Conservation (phyloP, 2,113 vertebrate genomes). For the Cryptotis parvus region DNA sequence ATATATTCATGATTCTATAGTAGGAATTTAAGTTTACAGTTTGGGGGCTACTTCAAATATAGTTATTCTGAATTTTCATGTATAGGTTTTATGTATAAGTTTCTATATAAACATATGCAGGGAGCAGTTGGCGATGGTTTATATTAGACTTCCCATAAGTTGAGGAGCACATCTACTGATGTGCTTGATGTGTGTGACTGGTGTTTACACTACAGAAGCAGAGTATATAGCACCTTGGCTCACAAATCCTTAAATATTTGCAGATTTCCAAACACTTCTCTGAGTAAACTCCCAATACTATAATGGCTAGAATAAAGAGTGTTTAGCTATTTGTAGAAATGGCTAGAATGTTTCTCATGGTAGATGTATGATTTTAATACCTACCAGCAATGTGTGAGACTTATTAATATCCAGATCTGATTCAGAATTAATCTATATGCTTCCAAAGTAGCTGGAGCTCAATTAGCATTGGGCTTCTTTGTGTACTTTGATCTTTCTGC, state of each 20-base stretch:
- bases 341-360: neutral
- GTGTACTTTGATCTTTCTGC: neutral
- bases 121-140: neutral
- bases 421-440: neutral
- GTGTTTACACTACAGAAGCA: neutral
- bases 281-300: slow-evolving; percentile 6
- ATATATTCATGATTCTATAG: neutral
- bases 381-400: neutral
- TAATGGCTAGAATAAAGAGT: neutral
- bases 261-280: neutral
- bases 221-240: neutral
- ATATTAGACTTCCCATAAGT: neutral
- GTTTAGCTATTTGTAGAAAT: neutral
- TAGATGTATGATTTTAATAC: neutral
- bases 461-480: neutral
- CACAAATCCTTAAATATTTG: neutral
- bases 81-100: neutral
- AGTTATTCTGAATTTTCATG: neutral
- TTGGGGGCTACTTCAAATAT: neutral
- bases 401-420: neutral
- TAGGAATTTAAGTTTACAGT: neutral
- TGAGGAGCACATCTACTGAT: neutral
- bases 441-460: neutral
- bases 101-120: neutral
- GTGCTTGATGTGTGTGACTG: neutral